Base-by-base conservation (phyloP, 2,888 invertebrate species). In the Amphiduros pacificus region DNA sequence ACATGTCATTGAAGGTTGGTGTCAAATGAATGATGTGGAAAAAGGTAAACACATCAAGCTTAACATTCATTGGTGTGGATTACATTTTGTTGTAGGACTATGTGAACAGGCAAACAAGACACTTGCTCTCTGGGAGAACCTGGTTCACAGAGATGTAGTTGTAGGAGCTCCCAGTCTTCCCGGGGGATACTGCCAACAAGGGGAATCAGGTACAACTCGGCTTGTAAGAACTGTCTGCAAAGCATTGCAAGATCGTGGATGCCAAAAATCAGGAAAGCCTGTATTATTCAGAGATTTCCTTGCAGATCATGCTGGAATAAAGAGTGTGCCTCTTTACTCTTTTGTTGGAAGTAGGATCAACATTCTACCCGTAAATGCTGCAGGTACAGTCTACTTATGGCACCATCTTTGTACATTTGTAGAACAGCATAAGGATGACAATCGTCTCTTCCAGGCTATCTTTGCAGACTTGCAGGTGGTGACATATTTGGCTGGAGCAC, bases 201-300 rank as follows among this genome's bases (percentile, higher is more conserved):
- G 52, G 17, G 62, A 62, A 53, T 31, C 51, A 17, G 63, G 65
- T n/a, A 61, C 67, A 22, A 60, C 54, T 3, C 27, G 65, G 11
- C 6, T 65, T 52, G 51, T 66, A 11, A 11, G 67, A 11, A 65
- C 65, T 5, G 63, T 63, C 17, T 65, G 64, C 50, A 67, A 67
- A 49, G 63, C 63, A 14, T 29, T 67, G 17, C 65, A 63, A 52
- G 62, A 62, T 40, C 44, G 67, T 24, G 67, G 63, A 3, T 62
- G 64, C 55, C 57, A 65, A 40, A 61, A 57, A 49, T 48, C 60
- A 32, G 65, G 65, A 5, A 63, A 65, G 50, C 62, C 63, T n/a
- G 57, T 65, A 27, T 27, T 53, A 44, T 67, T 67, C 40, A 22
- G 60, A 3, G 57, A 59, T 14, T 64, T 36, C 50, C 32, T 64